Conservation (phyloP, 2,797 vertebrate species). For the Amblyopsis hoosieri region DNA sequence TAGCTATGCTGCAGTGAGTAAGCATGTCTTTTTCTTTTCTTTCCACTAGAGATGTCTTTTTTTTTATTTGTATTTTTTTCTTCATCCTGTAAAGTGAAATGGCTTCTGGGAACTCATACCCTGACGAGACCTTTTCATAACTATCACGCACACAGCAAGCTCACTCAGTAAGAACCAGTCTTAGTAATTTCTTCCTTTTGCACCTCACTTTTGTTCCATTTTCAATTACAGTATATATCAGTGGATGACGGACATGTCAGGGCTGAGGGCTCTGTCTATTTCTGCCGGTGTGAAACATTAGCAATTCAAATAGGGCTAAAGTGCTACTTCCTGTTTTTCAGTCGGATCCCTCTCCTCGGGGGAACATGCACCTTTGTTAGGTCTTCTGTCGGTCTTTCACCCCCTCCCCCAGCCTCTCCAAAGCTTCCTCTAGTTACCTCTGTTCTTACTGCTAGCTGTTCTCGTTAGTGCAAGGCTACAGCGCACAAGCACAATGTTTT, state of each 20-base stretch:
- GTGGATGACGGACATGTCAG: slow-evolving; percentile 31
- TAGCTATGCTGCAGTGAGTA: no score
- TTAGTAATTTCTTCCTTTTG: background rate
- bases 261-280: slow-evolving; percentile 37
- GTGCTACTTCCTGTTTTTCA: slow-evolving; percentile 42
- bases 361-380: slow-evolving; percentile 16
- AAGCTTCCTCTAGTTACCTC: slow-evolving; percentile 10
- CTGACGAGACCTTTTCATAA: slow-evolving; percentile 33
- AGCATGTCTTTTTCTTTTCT: no score
- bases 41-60: no score
- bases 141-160: slow-evolving; percentile 12
- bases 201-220: slow-evolving; percentile 26
- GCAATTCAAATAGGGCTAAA: slow-evolving; percentile 55
- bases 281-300: slow-evolving; percentile 54
- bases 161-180: slow-evolving; percentile 1
- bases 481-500: slow-evolving; percentile 20
- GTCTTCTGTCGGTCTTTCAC: slow-evolving; percentile 4
- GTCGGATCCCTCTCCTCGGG: slow-evolving; percentile 22
- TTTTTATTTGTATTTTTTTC: slow-evolving; percentile 3
- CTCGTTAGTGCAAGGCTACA: background rate
- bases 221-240: slow-evolving; percentile 26
- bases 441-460: background rate
- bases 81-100: slow-evolving; percentile 46
- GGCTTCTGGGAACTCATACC: slow-evolving; percentile 40
- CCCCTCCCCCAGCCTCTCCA: background rate